Evolutionary conservation across 2,888 invertebrate genomes (phyloP).

Genomic region (Harpalus rufipes): DNA sequence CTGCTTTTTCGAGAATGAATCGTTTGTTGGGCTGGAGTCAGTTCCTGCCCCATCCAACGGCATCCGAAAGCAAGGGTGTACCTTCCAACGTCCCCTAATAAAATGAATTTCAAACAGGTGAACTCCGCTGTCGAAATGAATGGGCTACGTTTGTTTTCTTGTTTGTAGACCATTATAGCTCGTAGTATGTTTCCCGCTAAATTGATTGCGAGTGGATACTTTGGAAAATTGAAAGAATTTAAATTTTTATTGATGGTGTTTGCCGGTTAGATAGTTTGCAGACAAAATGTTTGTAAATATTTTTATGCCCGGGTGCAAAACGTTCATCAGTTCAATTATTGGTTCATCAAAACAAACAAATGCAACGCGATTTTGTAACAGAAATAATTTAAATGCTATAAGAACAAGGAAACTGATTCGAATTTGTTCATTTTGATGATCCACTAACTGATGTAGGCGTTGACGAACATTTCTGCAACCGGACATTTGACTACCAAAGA

Average conservation of each 20-base stretch:
- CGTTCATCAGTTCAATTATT: too few species aligned
- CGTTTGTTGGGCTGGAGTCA: neutral
- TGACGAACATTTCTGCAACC: too few species aligned
- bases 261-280: neutral
- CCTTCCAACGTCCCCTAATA: conserved; percentile 2
- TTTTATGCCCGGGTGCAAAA: too few species aligned
- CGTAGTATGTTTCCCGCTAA: neutral
- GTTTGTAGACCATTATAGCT: neutral
- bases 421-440: too few species aligned
- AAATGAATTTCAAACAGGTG: conserved; percentile 41
- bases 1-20: conserved; percentile 39
- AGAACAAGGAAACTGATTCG: too few species aligned
- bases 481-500: too few species aligned
- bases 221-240: conserved; percentile 7
- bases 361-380: too few species aligned
- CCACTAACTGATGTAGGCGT: too few species aligned
- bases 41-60: neutral
- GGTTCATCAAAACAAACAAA: too few species aligned
- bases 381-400: too few species aligned
- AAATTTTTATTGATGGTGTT: neutral
- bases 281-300: too few species aligned
- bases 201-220: neutral
- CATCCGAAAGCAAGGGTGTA: neutral
- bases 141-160: conserved; percentile 23
- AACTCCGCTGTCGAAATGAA: conserved; percentile 27